Evolutionary conservation across 2,888 invertebrate genomes (phyloP), one percentile per base, ranked within the genome.

Genomic region (Noctua comes): DNA sequence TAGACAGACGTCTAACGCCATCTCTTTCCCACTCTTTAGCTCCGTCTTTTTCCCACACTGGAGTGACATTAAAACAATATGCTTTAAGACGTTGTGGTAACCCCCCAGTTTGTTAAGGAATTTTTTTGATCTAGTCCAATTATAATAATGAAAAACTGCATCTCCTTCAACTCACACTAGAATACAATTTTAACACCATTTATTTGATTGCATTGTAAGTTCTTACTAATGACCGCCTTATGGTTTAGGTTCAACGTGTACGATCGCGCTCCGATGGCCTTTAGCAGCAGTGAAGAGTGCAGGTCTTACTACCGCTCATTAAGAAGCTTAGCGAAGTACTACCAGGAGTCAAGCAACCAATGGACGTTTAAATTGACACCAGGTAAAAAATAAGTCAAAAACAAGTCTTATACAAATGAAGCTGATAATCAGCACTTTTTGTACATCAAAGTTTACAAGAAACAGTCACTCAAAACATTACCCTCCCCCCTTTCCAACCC

Each of bases 211-310:
- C 0, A 27, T 31, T 43, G 27, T 16, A 31, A 24, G 65, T 68
- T 46, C 16, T 18, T n/a, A 16, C 36, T 51, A 24, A 11, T 7
- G 8, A 27, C 27, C 24, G 1, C 1, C 0, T 16, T 3, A 2
- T 64, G 48, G 11, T 76, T 40, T 91, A 97, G 98, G 88, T 98
- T 97, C 92, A 98, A 98, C 91, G 97, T 98, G 0, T 98, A 98
- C 91, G 98, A 98, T 92, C 97, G 98, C 6, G 97, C 98, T 0
- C 96, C 98, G 1, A 95, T 98, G 91, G 97, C 97, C 3, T 96
- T 97, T 57, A 92, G 97, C 0, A 97, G 95, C 62, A 90, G 94
- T 40, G 91, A 95, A 8, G 94, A 97, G 73, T 97, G 98, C 90
- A 91, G 94, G 31, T 91, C 95, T 24, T 98, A 98, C 91, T 98